These are phyloP conservation scores for Paratrypauchen microcephalus DNA, from an alignment of 2,797 vertebrate genomes.

Conservation along the genomic window DNA sequence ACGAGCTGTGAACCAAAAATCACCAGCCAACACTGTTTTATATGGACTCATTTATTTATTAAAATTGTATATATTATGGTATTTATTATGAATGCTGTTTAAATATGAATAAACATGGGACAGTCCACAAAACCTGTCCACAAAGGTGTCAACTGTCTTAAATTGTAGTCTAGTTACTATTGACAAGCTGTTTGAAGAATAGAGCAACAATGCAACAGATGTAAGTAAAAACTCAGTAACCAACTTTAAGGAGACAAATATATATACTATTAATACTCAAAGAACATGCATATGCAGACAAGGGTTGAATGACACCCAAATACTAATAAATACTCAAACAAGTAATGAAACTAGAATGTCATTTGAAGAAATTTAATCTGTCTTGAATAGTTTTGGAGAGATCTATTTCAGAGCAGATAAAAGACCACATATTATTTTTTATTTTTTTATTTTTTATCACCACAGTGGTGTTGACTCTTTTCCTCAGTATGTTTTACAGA, in stretches of 20 bases:
- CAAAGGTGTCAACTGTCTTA: background rate
- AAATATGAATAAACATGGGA: background rate
- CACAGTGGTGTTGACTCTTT: too few species aligned
- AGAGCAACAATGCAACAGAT: background rate
- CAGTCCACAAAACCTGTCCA: background rate
- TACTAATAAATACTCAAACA: too few species aligned
- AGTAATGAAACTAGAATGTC: too few species aligned
- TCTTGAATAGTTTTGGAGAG: too few species aligned
- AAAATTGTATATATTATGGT: constrained; percentile 6
- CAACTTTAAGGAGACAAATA: background rate
- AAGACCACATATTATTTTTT: too few species aligned
- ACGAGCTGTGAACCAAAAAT: constrained; percentile 70
- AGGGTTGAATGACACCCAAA: background rate
- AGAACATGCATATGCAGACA: background rate
- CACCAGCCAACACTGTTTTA: constrained; percentile 16
- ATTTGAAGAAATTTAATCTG: too few species aligned
- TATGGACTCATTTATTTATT: constrained; percentile 28
- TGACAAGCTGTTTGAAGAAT: background rate
- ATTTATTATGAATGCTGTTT: constrained; percentile 3
- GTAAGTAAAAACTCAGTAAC: background rate
- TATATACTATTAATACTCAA: background rate
- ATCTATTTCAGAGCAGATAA: too few species aligned
- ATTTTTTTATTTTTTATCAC: too few species aligned
- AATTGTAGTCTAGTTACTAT: background rate
- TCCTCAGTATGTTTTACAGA: too few species aligned